Base-by-base conservation (phyloP, 1,140 invertebrate genomes). In the Drosophila pseudoananassae region DNA sequence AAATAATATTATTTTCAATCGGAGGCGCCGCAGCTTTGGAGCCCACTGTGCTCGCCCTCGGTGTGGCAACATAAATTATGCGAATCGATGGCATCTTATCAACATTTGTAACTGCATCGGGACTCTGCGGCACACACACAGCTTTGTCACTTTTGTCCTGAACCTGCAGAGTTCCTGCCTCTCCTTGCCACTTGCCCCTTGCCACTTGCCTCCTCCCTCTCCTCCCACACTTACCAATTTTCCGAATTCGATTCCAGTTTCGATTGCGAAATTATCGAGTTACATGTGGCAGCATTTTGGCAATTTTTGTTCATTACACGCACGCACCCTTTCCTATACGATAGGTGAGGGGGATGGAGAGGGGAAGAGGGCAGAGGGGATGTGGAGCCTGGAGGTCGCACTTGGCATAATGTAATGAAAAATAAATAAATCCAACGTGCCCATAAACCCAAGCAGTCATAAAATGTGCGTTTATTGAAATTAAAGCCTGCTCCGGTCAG, bases 381-480 rank as follows among this genome's bases (percentile, higher is more conserved):
- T 10, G 3, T 40, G n/a, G 14, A 31, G 49, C 7, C 4, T 51
- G 49, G 49, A 25, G 61, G 40, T 40, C 27, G 50, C 60, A 53
- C 47, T 53, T 38, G 75, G 36, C 43, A 31, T 63, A 60, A 76
- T 79, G 78, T 66, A 81, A 81, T 81, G 69, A 51, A 61, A 77
- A 76, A 57, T 70, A 80, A 65, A 76, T 71, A 64, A 75, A 76
- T 80, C 61, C 40, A 50, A 60, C 61, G 17, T 61, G 51, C 29
- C 23, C 64, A 60, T 54, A 54, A 61, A 83, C 53, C 55, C 49
- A 40, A 29, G 49, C 52, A 76, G 60, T 54, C 81, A 79, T 84
- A 79, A 84, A 83, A 78, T 71, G 64, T 78, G 73, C 64, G 77
- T 83, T 78, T 84, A 78, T 84, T 79, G 59, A 84, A 76, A 84